Evolutionary conservation across 2,113 vertebrate species (phyloP).

Genomic region (Rhagologus leucostigma): DNA sequence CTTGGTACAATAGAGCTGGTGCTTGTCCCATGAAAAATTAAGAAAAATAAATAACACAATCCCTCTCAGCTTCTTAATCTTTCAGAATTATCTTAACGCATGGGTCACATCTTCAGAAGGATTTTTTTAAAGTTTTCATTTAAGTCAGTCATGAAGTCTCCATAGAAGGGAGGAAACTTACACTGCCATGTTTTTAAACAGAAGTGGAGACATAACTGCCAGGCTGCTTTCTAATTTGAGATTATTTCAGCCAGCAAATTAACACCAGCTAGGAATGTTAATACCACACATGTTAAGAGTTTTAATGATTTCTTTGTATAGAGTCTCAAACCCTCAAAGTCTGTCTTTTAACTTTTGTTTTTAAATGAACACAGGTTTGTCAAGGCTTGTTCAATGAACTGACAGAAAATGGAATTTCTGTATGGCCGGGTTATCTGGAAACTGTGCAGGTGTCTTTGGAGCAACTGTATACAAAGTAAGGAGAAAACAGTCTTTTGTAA

Average conservation of each 20-base stretch:
- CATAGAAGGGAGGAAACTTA: not conserved
- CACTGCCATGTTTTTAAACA: not conserved
- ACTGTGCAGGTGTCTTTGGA: slow-evolving; percentile 78
- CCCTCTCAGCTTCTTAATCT: not conserved
- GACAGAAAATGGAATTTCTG: slow-evolving; percentile 80
- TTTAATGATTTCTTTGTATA: not conserved
- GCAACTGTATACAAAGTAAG: slow-evolving; percentile 86
- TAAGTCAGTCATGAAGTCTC: not conserved
- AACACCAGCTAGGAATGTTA: not conserved
- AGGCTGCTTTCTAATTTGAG: not conserved
- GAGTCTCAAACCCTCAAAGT: not conserved
- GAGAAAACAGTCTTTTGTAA: not conserved
- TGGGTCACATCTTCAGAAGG: not conserved
- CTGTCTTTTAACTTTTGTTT: not conserved
- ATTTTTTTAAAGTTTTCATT: not conserved
- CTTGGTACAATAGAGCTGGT: not conserved
- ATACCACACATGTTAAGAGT: not conserved
- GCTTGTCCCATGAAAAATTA: not conserved
- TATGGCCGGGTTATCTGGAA: slow-evolving; percentile 92
- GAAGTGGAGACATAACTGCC: not conserved
- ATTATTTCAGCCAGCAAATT: not conserved
- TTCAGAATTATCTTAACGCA: fast-evolving
- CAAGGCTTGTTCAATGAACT: slow-evolving; percentile 87
- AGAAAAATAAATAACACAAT: not conserved
- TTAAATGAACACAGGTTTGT: slow-evolving; percentile 78